Base-by-base conservation (phyloP, 2,888 invertebrate species). In the Tenthredo notha region DNA sequence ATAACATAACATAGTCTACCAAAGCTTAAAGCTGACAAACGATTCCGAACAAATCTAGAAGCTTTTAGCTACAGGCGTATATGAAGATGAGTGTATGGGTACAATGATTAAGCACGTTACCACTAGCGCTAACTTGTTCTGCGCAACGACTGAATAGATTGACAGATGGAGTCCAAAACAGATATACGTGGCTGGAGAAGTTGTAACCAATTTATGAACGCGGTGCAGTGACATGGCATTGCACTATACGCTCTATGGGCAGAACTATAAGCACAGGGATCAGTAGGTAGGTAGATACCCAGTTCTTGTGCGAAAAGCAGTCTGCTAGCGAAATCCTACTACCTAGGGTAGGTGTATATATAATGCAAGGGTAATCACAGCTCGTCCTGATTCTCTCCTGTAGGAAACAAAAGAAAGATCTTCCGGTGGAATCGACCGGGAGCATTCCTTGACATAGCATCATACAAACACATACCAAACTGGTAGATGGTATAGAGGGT, bases 121-220 rank as follows among this genome's bases (percentile, higher is more conserved):
- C 47, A 15, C 1, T n/a, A n/a, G n/a, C 54, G 61, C 40, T n/a
- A 40, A 72, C 37, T 15, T 72, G 37, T 72, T n/a, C 18, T 37
- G n/a, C 40, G n/a, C n/a, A 40, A 72, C 9, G 37, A 18, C 10
- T 29, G 6, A 25, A 18, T 10, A 40, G 47, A 47, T 47, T 25
- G 40, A 12, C 25, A 21, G 21, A 61, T 61, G 25, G 9, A 61
- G 21, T 25, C 43, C 50, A 50, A 33, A 77, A 54, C 33, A 54
- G 29, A 21, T 47, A 18, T 25, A 33, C n/a, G 29, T n/a, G n/a
- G 33, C 29, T 50, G 10, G 50, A 54, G 77, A 86, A 90, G 89
- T 90, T 90, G 89, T 91, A 91, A 91, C 88, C 89, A 90, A 91
- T 91, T 91, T 91, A 91, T 91, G 91, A 90, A 90, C 88, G 90